Evolutionary conservation across 1,140 invertebrate species (phyloP).

Genomic region (Drosophila kurseongensis): DNA sequence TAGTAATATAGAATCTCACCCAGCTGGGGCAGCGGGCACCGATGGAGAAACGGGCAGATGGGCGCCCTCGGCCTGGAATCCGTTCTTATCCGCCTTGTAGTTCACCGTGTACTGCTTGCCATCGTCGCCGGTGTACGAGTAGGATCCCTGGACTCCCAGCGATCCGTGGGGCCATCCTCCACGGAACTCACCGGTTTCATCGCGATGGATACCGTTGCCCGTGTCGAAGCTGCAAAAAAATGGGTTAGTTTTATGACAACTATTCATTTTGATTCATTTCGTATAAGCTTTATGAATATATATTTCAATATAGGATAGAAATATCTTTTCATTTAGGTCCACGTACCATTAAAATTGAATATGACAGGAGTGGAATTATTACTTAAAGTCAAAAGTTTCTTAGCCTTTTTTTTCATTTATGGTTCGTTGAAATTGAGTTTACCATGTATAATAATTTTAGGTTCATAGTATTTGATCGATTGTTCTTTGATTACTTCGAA

Average conservation of each 20-base stretch:
- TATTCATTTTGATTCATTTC: no score
- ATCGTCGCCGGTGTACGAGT: conserved; percentile 87
- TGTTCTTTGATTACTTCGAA: no score
- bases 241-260: background rate
- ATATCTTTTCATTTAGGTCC: no score
- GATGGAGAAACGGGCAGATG: conserved; percentile 91
- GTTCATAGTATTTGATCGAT: no score
- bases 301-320: no score
- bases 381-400: no score
- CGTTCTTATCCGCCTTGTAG: conserved; percentile 88
- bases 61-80: conserved; percentile 88
- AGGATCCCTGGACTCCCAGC: conserved; percentile 87
- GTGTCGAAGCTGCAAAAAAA: conserved; percentile 85
- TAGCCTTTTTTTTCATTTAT: no score
- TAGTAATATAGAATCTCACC: conserved; percentile 7
- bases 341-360: no score
- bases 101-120: conserved; percentile 88
- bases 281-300: no score
- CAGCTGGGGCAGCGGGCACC: conserved; percentile 75
- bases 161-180: conserved; percentile 85
- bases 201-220: conserved; percentile 86
- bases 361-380: no score
- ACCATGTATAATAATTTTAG: no score
- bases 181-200: conserved; percentile 86
- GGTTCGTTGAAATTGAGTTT: no score